Evolutionary conservation across 2,888 invertebrate species (phyloP), one percentile per base, ranked within the genome.

Genomic region (Merodon equestris): DNA sequence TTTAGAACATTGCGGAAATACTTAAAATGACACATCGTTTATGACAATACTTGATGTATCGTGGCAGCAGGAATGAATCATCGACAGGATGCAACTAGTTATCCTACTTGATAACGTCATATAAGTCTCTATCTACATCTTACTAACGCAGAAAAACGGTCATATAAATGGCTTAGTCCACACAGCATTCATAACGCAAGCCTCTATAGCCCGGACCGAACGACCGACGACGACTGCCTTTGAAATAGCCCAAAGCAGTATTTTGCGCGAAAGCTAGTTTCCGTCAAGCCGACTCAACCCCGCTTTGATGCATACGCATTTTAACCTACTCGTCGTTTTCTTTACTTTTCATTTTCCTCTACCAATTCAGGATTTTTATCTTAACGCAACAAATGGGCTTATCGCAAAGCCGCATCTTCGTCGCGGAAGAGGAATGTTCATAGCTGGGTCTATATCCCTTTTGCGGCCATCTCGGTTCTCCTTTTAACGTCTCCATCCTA

Each of bases 381-480:
- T 38, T n/a, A 58, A 71, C 60, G 71, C 76, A 66, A 76, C 71
- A 72, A 76, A 76, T 76, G 14, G 64, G 60, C 71, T 76, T 72
- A 76, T 76, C 72, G 61, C 56, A 66, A 66, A 71, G 76, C 44
- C 64, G 64, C 71, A 76, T 76, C 76, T 51, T 64, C 44, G 5
- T n/a, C 36, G 15, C 34, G 7, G 27, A 19, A 60, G 38, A 47
- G 47, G 74, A 74, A 74, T 74, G 54, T 56, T 68, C 61, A 56
- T 50, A 45, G 67, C 18, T 51, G 14, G 38, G 42, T 27, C n/a
- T 45, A 27, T 48, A 67, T 54, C 54, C 45, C 51, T 42, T 63
- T n/a, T 45, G 58, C 34, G 61, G 14, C 42, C 63, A 70, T 66
- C 58, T 67, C 63, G 5, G 60, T 44, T 47, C 58, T 64, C 60